These are phyloP conservation scores for Malurus alboscapulatus DNA, from an alignment of 2,113 vertebrate genomes.

Conservation along the genomic window DNA sequence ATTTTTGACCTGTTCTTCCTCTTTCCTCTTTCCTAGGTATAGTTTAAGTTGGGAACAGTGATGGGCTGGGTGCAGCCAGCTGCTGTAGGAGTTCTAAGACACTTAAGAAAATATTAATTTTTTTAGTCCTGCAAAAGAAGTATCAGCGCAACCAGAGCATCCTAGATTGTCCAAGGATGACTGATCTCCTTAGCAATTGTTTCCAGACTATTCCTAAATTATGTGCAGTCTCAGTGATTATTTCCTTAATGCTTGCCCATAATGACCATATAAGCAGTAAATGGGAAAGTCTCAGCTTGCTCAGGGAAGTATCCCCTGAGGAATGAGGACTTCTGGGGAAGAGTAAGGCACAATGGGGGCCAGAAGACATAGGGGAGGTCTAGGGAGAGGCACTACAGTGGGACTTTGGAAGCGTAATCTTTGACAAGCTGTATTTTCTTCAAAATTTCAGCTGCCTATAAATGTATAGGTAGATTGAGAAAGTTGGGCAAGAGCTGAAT, in stretches of 20 bases:
- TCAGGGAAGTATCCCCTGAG: background rate
- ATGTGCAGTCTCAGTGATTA: background rate
- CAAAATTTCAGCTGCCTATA: background rate
- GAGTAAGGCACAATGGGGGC: background rate
- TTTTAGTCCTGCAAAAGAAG: background rate
- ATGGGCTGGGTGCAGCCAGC: background rate
- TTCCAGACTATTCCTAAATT: background rate
- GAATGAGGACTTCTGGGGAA: background rate
- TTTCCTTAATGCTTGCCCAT: background rate
- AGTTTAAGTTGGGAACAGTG: background rate
- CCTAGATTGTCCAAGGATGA: background rate
- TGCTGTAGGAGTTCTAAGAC: background rate
- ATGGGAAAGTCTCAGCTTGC: background rate
- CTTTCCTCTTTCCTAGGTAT: background rate
- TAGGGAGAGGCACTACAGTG: background rate
- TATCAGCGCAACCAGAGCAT: background rate
- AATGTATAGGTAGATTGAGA: background rate
- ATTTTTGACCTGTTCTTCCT: background rate
- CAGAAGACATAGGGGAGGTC: background rate
- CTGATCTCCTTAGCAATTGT: background rate
- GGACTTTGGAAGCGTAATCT: accelerated
- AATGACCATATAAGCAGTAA: background rate
- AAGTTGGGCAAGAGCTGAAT: background rate
- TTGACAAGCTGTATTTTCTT: background rate
- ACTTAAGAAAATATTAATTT: background rate